Evolutionary conservation across 2,888 invertebrate genomes (phyloP), one percentile per base, ranked within the genome.

Genomic region (Caradrina clavipalpis): DNA sequence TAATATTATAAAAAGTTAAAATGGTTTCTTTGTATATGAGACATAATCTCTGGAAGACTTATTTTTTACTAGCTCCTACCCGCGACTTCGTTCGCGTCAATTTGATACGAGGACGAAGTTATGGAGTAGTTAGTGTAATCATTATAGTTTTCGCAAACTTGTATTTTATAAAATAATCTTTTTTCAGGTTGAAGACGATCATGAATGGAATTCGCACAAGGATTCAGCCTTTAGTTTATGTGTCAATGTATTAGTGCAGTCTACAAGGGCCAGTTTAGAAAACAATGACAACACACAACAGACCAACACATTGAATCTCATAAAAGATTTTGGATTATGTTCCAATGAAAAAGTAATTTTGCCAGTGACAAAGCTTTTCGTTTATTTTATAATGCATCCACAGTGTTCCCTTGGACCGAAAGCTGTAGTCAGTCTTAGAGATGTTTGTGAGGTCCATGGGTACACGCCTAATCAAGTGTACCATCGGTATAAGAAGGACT

Each of bases 361-460:
- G 68, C 93, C 95, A 15, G 89, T 91, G 1, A 93, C 96, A 21
- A 96, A 96, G 84, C 91, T 97, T 15, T 88, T 97, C 0, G 94
- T 97, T 13, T 96, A 97, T 84, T 97, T 97, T 84, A 96, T 97
- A 45, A 96, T 97, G 95, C 96, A 97, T 82, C 97, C 97, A 15
- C 96, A 96, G 62, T 97, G 97, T 58, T 93, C 95, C 49, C 92
- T 96, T 35, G 93, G 96, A 10, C 94, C 96, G 1, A 96, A 96
- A 83, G 97, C 97, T 15, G 95, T 96, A 0, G 93, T 96, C 11
- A 96, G 96, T 80, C 92, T 97, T 39, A 93, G 96, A 82, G 96
- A 97, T 80, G 92, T 97, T 13, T 97, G 97, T 17, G 95, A 96
- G 83, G 91, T 89, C 21, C 96, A 97, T 58, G 94, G 94, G 0